Conservation (phyloP, 2,888 invertebrate genomes). For the Phortica okadai region DNA sequence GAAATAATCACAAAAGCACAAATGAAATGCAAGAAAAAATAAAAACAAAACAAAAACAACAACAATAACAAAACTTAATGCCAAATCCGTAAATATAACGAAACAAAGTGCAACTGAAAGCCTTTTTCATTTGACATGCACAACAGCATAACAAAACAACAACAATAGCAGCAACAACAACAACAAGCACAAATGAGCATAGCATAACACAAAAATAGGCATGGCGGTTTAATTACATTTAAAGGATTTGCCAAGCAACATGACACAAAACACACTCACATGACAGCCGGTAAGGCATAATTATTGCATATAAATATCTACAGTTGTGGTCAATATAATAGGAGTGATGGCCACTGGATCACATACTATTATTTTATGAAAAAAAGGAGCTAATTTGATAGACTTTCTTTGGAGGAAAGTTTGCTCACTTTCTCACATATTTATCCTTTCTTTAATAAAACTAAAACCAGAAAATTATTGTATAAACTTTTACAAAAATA, state of each 20-base stretch:
- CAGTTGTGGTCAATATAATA: too few species aligned
- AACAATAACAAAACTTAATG: slow-evolving; percentile 36
- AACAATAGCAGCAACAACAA: too few species aligned
- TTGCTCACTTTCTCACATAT: too few species aligned
- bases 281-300: background rate
- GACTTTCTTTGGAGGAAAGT: too few species aligned
- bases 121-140: slow-evolving; percentile 22
- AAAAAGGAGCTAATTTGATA: too few species aligned
- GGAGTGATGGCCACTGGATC: too few species aligned
- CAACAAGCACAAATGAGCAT: background rate
- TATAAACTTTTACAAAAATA: too few species aligned
- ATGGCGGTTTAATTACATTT: slow-evolving; percentile 57
- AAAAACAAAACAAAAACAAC: slow-evolving; percentile 41
- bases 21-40: slow-evolving; percentile 52
- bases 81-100: slow-evolving; percentile 4
- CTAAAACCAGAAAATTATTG: too few species aligned
- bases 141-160: slow-evolving; percentile 15
- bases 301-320: background rate
- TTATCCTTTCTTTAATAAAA: too few species aligned
- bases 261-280: background rate
- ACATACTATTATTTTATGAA: too few species aligned
- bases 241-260: slow-evolving; percentile 43
- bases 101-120: slow-evolving; percentile 14
- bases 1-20: slow-evolving; percentile 15
- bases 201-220: slow-evolving; percentile 3